Conservation (phyloP, 2,113 vertebrate genomes). For the Gadus macrocephalus region DNA sequence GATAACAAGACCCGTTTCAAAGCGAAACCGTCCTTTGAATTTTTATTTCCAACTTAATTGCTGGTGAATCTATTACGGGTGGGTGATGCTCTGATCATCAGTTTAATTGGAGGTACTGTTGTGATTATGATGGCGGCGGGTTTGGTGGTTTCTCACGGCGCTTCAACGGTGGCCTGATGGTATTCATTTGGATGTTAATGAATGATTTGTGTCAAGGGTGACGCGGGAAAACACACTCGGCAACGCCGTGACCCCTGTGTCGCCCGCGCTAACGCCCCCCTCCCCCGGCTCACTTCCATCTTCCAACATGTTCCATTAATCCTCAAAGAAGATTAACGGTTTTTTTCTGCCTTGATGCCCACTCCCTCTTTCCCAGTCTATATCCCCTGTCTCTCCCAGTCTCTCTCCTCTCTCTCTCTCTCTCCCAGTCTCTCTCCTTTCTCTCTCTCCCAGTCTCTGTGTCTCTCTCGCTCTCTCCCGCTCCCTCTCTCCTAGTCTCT, state of each 20-base stretch:
- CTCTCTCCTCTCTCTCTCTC: too few species aligned
- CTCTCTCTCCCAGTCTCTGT: conserved; percentile 26
- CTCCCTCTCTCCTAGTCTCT: too few species aligned
- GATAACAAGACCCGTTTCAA: conserved; percentile 77
- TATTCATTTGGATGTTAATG: conserved; percentile 65
- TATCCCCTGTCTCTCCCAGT: conserved; percentile 15
- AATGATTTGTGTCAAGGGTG: conserved; percentile 66
- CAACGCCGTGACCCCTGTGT: conserved; percentile 51
- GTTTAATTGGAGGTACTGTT: conserved; percentile 69
- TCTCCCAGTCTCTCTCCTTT: background rate
- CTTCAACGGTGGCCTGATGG: conserved; percentile 48
- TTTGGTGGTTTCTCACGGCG: conserved; percentile 51
- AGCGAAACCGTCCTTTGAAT: conserved; percentile 75
- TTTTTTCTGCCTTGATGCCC: conserved; percentile 56
- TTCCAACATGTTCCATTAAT: conserved; percentile 69
- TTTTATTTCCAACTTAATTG: conserved; percentile 75
- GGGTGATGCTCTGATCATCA: conserved; percentile 70
- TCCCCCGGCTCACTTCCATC: conserved; percentile 55
- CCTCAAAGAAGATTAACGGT: conserved; percentile 68
- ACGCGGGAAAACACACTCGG: conserved; percentile 53
- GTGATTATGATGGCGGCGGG: conserved; percentile 50
- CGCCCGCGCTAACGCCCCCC: conserved; percentile 30
- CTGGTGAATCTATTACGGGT: conserved; percentile 69
- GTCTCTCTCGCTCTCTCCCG: too few species aligned
- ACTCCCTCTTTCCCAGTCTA: conserved; percentile 63